Base-by-base conservation (phyloP, 2,113 vertebrate species). In the Zootoca vivipara region DNA sequence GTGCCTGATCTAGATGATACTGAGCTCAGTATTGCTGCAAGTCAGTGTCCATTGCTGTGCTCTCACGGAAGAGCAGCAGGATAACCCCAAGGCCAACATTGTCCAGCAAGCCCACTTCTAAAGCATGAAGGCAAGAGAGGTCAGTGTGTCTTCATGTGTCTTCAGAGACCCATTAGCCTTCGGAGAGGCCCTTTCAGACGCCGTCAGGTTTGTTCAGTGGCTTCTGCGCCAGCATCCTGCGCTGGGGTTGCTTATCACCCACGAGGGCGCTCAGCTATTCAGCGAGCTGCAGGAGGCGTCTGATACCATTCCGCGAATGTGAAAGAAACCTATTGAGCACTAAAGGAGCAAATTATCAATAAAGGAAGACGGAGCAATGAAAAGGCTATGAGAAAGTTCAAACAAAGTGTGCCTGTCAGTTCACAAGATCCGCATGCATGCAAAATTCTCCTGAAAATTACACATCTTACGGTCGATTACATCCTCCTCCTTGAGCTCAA, bases 231-330 rank as follows among this genome's bases (percentile, higher is more conserved):
- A 0, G 20, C 16, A 62, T 0, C 91, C 85, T 82, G n/a, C 0
- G 0, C 86, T 77, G 86, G 80, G 90, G 86, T 72, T 0, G 6
- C 91, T 96, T 94, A 93, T 95, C 93, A 92, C 85, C 33, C 89
- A 88, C 74, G 90, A 90, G 93, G 93, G 94, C 91, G 92, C 93
- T 92, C 90, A 86, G 92, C 93, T 92, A 96, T 94, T 93, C 94
- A 92, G 93, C 90, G 88, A 94, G 86, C 93, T 91, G 70, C 92
- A 94, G 93, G 95, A 93, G 92, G 92, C 84, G 89, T 95, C 91
- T 93, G 93, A 94, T 95, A 94, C 58, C 89, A 82, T 93, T 92
- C 89, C 72, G 74, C 91, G 90, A 86, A 85, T 91, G 92, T 78
- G 89, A 90, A 85, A 89, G 78, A 80, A 93, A 90, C 92, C 89